A percentile compares a stretch with the other conserved stretches of the same genome.
These are phyloP conservation scores for Crenichthys baileyi DNA, from an alignment of 2,797 vertebrate species.

Conservation along the genomic window DNA sequence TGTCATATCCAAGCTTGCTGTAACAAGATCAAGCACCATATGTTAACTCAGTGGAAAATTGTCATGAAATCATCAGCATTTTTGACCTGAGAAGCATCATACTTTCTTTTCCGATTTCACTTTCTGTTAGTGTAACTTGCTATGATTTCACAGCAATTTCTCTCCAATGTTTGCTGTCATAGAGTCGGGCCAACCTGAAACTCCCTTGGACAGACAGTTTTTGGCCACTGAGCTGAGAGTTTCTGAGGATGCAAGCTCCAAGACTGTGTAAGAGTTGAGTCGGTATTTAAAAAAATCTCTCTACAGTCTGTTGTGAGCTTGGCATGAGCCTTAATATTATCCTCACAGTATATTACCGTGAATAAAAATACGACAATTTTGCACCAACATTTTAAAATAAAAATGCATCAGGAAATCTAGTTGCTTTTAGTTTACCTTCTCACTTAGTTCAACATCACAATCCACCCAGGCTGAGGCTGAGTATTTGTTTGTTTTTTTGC, in stretches of 20 bases:
- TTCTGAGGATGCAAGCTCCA: slow-evolving; percentile 86
- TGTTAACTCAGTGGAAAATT: not conserved
- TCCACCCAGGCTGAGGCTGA: not conserved
- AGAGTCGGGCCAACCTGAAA: slow-evolving; percentile 93
- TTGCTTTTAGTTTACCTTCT: not conserved
- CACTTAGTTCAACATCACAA: not conserved
- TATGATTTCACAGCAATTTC: slow-evolving; percentile 15
- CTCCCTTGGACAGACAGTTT: slow-evolving; percentile 91
- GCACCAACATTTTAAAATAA: not conserved
- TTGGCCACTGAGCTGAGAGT: slow-evolving; percentile 89
- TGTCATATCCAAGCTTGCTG: too few relatives aligned
- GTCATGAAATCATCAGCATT: not conserved
- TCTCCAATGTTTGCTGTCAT: slow-evolving; percentile 56
- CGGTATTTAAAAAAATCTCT: slow-evolving; percentile 4
- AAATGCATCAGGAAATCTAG: not conserved
- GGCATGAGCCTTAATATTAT: not conserved
- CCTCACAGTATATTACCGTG: not conserved
- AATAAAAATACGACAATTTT: not conserved
- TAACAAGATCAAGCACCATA: not conserved
- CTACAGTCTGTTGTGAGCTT: not conserved
- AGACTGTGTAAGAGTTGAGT: slow-evolving; percentile 86
- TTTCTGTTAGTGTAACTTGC: slow-evolving; percentile 13
- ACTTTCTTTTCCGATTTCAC: slow-evolving; percentile 16
- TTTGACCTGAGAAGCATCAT: not conserved
- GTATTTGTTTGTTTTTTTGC: not conserved